Conservation (phyloP, 2,113 vertebrate genomes). For the Sterrhoptilus dennistouni region DNA sequence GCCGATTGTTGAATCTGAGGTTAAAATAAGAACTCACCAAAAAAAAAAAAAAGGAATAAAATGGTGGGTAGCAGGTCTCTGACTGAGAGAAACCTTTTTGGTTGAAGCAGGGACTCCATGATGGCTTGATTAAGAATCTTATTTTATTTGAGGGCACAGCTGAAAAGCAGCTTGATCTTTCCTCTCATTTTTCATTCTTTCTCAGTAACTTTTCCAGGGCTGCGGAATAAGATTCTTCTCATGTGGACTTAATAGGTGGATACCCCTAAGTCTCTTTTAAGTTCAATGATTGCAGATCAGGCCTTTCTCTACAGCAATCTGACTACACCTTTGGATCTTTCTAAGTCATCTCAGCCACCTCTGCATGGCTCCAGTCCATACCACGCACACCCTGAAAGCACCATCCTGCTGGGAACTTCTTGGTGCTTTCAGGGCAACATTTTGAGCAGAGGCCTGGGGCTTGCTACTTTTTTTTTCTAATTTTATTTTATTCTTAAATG, state of each 20-base stretch:
- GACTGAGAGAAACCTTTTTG: background rate
- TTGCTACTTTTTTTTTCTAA: background rate
- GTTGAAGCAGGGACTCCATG: background rate
- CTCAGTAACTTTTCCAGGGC: background rate
- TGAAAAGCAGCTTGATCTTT: conserved; percentile 9
- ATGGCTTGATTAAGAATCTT: background rate
- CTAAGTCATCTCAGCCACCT: background rate
- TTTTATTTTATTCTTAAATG: background rate
- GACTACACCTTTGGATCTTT: background rate
- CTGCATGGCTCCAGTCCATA: background rate
- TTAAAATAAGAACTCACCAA: conserved; percentile 6
- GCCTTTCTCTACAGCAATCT: background rate
- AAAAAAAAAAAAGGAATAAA: background rate
- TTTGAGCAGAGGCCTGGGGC: background rate
- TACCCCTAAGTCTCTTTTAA: background rate
- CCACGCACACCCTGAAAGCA: accelerated
- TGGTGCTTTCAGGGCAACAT: background rate
- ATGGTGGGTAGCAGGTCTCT: background rate
- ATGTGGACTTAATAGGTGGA: background rate
- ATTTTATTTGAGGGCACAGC: background rate
- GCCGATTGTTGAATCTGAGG: background rate
- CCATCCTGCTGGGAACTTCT: background rate
- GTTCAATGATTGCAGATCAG: background rate
- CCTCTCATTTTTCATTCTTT: background rate
- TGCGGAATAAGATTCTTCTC: background rate